phyloP scores from a whole-genome alignment of 2,113 vertebrate species.

The Atherinomorus stipes region DNA sequence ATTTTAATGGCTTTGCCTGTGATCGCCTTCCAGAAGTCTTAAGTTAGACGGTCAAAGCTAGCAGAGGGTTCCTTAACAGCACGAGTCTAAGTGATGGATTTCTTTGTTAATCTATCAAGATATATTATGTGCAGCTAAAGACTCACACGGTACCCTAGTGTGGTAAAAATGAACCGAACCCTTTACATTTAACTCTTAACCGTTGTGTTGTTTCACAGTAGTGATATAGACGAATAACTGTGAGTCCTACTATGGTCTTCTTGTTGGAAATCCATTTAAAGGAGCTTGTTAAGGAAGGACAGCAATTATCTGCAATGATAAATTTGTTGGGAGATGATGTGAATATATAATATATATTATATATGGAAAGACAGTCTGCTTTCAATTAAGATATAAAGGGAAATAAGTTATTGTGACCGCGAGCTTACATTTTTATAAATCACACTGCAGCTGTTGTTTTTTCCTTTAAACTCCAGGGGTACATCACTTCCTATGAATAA shows the following conservation, averaged over 20 bases:
- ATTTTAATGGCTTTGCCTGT: conserved; percentile 10
- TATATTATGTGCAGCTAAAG: neutral
- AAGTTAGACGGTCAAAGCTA: conserved; percentile 21
- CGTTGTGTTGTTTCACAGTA: conserved; percentile 37
- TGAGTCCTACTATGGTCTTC: neutral
- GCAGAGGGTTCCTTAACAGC: neutral
- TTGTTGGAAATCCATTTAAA: conserved; percentile 10
- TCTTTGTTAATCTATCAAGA: neutral
- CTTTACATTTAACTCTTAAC: conserved; percentile 8
- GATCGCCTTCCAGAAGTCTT: conserved; percentile 14
- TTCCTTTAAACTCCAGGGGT: conserved; percentile 29
- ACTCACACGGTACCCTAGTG: neutral
- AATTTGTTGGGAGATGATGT: conserved; percentile 22
- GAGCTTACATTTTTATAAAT: conserved; percentile 13
- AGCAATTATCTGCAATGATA: neutral
- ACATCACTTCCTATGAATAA: conserved; percentile 21
- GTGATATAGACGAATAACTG: conserved; percentile 18
- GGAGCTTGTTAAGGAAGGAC: conserved; percentile 7
- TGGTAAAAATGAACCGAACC: conserved; percentile 1
- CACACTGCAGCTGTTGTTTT: conserved; percentile 37
- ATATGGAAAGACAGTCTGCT: neutral
- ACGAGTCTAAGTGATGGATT: conserved; percentile 1
- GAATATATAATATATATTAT: no score
- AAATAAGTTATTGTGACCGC: conserved; percentile 25
- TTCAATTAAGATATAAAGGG: neutral